Evolutionary conservation across 2,888 invertebrate species (phyloP).

Genomic region (Philopedon plagiatum): DNA sequence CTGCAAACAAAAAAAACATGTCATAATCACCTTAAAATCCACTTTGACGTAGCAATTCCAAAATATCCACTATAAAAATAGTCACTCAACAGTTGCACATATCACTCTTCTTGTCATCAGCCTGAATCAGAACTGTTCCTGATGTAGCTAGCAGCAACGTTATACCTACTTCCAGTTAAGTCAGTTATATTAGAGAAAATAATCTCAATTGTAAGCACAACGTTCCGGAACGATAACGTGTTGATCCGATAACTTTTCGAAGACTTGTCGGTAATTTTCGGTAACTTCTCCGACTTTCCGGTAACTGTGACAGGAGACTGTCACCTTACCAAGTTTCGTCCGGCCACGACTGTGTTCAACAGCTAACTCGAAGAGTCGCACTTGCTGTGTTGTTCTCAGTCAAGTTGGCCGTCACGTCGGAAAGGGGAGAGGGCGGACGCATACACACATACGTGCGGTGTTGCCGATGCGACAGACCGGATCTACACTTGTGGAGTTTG

Average conservation of each 20-base stretch:
- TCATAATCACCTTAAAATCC: constrained; percentile 44
- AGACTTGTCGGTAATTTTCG: constrained; percentile 28
- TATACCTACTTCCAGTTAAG: background rate
- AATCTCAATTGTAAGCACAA: constrained; percentile 12
- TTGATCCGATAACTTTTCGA: constrained; percentile 21
- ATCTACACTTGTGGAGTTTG: constrained; percentile 61
- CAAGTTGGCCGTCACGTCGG: constrained; percentile 54
- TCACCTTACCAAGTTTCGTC: constrained; percentile 68
- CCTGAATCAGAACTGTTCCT: constrained; percentile 17
- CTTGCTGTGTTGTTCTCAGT: constrained; percentile 41
- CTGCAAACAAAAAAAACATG: too few relatives aligned
- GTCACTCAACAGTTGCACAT: constrained; percentile 36
- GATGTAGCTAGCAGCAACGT: background rate
- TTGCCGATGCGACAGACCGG: constrained; percentile 62
- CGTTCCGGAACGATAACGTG: background rate
- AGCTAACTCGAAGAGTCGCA: constrained; percentile 39
- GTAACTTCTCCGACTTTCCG: constrained; percentile 45
- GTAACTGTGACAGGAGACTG: constrained; percentile 68
- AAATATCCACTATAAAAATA: constrained; percentile 31
- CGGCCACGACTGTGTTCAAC: constrained; percentile 51
- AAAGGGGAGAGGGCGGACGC: constrained; percentile 61
- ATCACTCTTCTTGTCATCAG: constrained; percentile 24
- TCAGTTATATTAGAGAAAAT: constrained; percentile 2
- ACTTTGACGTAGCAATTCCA: constrained; percentile 35
- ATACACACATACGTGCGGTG: constrained; percentile 54